phyloP scores from a whole-genome alignment of 23 tunicate genomes.

The Trididemnum miniatum region DNA sequence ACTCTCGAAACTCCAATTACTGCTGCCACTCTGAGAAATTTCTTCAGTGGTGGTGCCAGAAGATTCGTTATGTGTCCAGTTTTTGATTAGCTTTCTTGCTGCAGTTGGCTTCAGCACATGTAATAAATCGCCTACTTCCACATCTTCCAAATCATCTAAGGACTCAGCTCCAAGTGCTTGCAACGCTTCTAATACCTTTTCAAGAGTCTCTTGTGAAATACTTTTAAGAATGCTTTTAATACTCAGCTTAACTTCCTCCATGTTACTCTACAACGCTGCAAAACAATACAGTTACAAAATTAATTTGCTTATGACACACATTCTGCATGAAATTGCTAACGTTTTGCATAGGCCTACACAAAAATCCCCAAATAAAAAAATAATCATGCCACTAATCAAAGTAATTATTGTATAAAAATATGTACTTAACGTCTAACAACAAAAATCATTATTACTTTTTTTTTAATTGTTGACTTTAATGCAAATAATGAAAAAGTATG shows the following conservation, averaged over 20 bases:
- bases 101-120: not conserved
- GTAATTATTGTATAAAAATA: too few species aligned
- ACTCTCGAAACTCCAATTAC: not conserved
- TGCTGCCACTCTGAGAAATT: too few species aligned
- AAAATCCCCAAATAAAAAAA: not conserved
- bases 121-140: not conserved
- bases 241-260: not conserved
- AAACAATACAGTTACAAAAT: not conserved
- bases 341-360: not conserved
- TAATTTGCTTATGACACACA: not conserved
- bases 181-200: not conserved
- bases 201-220: not conserved
- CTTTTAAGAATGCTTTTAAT: too few species aligned
- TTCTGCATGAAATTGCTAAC: not conserved
- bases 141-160: not conserved
- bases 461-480: too few species aligned
- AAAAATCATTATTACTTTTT: too few species aligned
- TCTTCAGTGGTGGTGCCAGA: too few species aligned
- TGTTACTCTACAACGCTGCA: not conserved
- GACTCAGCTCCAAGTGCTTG: not conserved
- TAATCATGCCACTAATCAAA: too few species aligned
- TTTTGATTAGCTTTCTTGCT: not conserved
- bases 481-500: too few species aligned
- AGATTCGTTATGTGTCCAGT: too few species aligned
- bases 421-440: too few species aligned